Evolutionary conservation across 1,140 invertebrate species (phyloP), one percentile per base, ranked within the genome.

Genomic region (Diploscapter pachys): DNA sequence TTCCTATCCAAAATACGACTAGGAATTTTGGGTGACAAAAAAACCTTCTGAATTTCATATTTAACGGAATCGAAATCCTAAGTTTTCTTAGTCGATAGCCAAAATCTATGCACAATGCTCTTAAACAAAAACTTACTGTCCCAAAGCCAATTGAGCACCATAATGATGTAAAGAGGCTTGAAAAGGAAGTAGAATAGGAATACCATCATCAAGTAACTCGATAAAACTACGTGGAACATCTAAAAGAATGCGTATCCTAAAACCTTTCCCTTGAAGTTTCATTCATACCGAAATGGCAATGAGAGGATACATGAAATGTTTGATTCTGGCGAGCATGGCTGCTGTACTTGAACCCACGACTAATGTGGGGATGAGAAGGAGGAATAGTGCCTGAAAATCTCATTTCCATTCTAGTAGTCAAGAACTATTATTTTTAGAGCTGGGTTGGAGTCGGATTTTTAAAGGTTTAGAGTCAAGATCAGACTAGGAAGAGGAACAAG

Each of bases 151-250:
- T 78, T 78, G 49, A 79, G 70, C 31, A 78, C 76, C 77, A 78
- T 78, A 0, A 78, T 67, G 54, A 78, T 78, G 57, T 78, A 78
- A 62, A 73, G 69, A 52, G 77, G 77, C 57, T 78, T 78, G 63
- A 78, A 73, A 66, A 76, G 51, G 64, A 78, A 78, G 64, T 78
- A 78, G 62, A 78, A 78, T 51, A 54, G 56, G 71, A 78, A 78
- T 56, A 78, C 77, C n/a, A 78, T 49, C 2, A 71, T 53, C 9
- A 54, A 57, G 59, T 78, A 78, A 53, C 65, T 63, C 11, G 68
- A 62, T 8, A 78, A 66, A 48, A 78, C 61, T 31, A 77, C 63
- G 67, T 78, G 77, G 70, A 78, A 78, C 51, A 64, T 73, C 77
- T 78, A 71, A 5, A 78, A 71, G 52, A 71, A 4, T 71, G 68